Percentiles rank a stretch among this genome's conserved stretches.
These are phyloP conservation scores for Lucilia sericata DNA, from an alignment of 1,140 invertebrate genomes.

Conservation along the genomic window DNA sequence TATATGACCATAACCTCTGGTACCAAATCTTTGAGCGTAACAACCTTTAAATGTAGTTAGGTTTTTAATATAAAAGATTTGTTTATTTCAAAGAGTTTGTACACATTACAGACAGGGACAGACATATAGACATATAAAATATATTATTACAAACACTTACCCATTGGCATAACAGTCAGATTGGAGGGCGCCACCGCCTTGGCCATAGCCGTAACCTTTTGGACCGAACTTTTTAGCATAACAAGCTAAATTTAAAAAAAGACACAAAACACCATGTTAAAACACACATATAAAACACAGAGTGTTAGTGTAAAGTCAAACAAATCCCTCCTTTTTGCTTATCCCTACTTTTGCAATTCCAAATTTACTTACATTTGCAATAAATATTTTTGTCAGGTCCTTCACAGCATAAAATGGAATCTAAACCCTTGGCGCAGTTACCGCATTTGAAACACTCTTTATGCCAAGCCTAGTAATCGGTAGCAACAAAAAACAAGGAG, in stretches of 20 bases:
- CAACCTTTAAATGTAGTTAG: slow-evolving; percentile 71
- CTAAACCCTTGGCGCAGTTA: slow-evolving; percentile 93
- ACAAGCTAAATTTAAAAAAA: slow-evolving; percentile 77
- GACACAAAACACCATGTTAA: neutral
- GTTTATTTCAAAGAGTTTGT: neutral
- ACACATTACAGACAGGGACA: too few relatives aligned
- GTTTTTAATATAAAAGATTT: slow-evolving; percentile 20
- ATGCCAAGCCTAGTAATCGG: slow-evolving; percentile 75
- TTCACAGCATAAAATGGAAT: slow-evolving; percentile 95
- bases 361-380: slow-evolving; percentile 86
- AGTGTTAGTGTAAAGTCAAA: neutral
- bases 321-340: neutral
- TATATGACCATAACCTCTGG: slow-evolving; percentile 90
- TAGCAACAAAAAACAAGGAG: neutral
- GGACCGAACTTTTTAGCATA: slow-evolving; percentile 94
- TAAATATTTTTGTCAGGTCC: slow-evolving; percentile 96
- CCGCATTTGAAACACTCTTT: slow-evolving; percentile 96
- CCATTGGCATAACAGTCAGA: slow-evolving; percentile 73
- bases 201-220: slow-evolving; percentile 93
- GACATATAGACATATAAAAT: neutral
- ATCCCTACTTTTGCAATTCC: neutral
- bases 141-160: slow-evolving; percentile 47
- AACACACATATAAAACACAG: neutral
- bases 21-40: slow-evolving; percentile 78
- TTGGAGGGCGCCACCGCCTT: slow-evolving; percentile 90